phyloP scores from a whole-genome alignment of 2,113 vertebrate genomes.

The Seriola aureovittata region DNA sequence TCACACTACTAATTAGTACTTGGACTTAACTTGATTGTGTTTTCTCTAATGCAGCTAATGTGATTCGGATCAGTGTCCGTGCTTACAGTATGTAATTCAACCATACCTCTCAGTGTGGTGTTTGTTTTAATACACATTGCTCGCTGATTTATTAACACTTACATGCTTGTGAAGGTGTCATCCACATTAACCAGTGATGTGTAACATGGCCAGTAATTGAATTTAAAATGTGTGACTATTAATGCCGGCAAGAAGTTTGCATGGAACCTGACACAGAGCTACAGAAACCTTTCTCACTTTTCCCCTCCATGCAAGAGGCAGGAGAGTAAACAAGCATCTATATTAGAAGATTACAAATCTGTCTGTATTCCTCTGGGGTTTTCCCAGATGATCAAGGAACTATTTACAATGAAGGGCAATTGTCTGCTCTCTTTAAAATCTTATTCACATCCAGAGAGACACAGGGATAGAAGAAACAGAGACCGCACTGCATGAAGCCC shows the following conservation, averaged over 20 bases:
- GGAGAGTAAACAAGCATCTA: constrained; percentile 7
- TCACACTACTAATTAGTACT: constrained; percentile 61
- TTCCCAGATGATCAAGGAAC: constrained; percentile 41
- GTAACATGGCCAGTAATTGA: constrained; percentile 42
- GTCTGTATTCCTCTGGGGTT: constrained; percentile 14
- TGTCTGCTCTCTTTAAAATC: constrained; percentile 37
- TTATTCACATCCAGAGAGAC: constrained; percentile 52
- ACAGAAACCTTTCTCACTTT: constrained; percentile 21
- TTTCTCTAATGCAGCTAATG: constrained; percentile 66
- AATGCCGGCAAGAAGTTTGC: constrained; percentile 45
- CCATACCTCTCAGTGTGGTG: not conserved
- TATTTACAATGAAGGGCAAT: constrained; percentile 45
- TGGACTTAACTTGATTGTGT: constrained; percentile 61
- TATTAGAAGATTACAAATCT: constrained; percentile 43
- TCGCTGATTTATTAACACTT: constrained; percentile 42
- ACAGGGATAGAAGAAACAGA: constrained; percentile 39
- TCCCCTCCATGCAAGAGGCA: constrained; percentile 12
- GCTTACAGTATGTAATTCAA: constrained; percentile 32
- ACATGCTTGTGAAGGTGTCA: constrained; percentile 43
- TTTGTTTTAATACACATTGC: constrained; percentile 40
- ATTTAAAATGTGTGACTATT: constrained; percentile 34
- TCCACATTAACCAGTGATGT: constrained; percentile 29
- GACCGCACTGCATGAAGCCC: constrained; percentile 33
- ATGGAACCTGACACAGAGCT: constrained; percentile 6
- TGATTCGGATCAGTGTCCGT: constrained; percentile 47